These are phyloP conservation scores for Nibea coibor DNA, from an alignment of 2,113 vertebrate genomes.

Conservation along the genomic window DNA sequence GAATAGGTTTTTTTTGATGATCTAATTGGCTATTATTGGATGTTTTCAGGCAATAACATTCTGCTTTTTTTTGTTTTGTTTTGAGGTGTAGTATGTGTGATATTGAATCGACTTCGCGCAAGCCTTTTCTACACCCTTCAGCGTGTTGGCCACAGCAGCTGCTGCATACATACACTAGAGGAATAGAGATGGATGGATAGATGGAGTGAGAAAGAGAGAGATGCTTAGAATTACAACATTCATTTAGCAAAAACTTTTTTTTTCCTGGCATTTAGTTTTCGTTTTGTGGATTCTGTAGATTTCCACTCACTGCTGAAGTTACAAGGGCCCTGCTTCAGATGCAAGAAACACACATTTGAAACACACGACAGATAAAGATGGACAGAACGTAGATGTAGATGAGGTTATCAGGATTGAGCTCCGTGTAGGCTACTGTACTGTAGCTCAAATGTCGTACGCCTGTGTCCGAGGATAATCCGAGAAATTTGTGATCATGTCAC, in stretches of 20 bases:
- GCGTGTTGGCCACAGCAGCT: conserved; percentile 57
- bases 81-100: conserved; percentile 65
- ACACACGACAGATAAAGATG: too few relatives aligned
- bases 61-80: conserved; percentile 53
- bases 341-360: too few relatives aligned
- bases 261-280: neutral
- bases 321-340: neutral
- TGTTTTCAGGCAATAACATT: conserved; percentile 79
- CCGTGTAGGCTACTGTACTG: too few relatives aligned
- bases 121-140: conserved; percentile 57
- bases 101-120: conserved; percentile 58
- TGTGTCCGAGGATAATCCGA: too few relatives aligned
- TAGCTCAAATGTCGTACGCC: too few relatives aligned
- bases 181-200: conserved; percentile 14
- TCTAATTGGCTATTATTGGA: conserved; percentile 83
- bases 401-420: too few relatives aligned
- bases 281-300: neutral
- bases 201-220: conserved; percentile 23
- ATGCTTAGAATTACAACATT: conserved; percentile 20
- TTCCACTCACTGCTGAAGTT: neutral
- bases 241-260: neutral
- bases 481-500: too few relatives aligned
- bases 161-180: conserved; percentile 36
- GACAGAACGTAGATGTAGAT: too few relatives aligned
- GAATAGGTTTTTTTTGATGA: conserved; percentile 79